Conservation (phyloP, 2,888 invertebrate species). For the Nesidiocoris tenuis region DNA sequence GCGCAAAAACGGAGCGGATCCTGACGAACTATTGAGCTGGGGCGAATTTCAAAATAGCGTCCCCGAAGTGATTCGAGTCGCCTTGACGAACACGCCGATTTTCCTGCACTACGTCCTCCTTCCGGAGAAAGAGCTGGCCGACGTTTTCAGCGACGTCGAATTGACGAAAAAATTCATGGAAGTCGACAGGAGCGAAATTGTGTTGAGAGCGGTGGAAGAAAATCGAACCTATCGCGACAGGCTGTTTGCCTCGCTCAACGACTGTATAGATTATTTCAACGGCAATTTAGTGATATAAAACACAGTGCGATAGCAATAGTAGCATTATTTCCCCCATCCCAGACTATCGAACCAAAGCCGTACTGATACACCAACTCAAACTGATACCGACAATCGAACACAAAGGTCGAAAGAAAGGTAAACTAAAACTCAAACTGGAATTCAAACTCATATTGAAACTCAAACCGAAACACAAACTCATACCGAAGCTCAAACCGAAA, state of each 20-base stretch:
- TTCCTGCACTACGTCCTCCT: slow-evolving; percentile 20
- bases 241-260: slow-evolving; percentile 5
- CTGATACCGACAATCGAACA: too few relatives aligned
- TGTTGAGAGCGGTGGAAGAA: slow-evolving; percentile 11
- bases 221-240: neutral
- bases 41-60: slow-evolving; percentile 25
- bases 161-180: slow-evolving; percentile 16
- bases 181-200: slow-evolving; percentile 7
- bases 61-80: slow-evolving; percentile 18
- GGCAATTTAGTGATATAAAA: neutral
- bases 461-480: too few relatives aligned
- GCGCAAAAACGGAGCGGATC: neutral
- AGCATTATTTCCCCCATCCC: too few relatives aligned
- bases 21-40: slow-evolving; percentile 18
- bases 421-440: too few relatives aligned
- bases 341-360: too few relatives aligned
- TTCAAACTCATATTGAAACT: too few relatives aligned
- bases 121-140: neutral
- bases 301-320: too few relatives aligned
- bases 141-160: neutral
- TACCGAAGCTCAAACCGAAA: too few relatives aligned
- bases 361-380: too few relatives aligned
- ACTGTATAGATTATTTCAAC: slow-evolving; percentile 30
- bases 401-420: too few relatives aligned
- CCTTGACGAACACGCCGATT: slow-evolving; percentile 26